phyloP scores from a whole-genome alignment of 1,140 invertebrate species.

The Trichonephila clavipes region DNA sequence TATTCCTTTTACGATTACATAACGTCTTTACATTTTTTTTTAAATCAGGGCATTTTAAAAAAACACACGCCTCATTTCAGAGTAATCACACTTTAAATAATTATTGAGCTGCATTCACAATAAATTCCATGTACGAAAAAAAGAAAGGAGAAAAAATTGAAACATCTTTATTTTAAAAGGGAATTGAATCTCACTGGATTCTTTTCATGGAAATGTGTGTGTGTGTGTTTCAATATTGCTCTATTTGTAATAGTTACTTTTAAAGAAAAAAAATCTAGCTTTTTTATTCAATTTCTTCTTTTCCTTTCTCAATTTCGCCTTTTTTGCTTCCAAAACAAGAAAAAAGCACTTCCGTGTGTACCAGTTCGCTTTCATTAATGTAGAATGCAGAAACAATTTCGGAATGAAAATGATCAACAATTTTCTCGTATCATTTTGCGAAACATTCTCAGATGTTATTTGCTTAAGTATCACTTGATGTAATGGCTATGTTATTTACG shows the following conservation, averaged over 20 bases:
- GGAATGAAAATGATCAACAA: constrained; percentile 36
- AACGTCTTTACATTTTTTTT: no score
- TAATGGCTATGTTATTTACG: constrained; percentile 14
- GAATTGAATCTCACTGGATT: not conserved
- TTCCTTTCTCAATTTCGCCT: not conserved
- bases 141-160: not conserved
- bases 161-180: not conserved
- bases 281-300: not conserved
- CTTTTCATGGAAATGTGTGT: not conserved
- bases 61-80: no score
- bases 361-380: constrained; percentile 4
- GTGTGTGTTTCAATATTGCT: not conserved
- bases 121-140: not conserved
- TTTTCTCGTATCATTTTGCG: constrained; percentile 15
- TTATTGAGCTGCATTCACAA: not conserved
- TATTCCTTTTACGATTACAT: no score
- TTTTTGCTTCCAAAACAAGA: not conserved
- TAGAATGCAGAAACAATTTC: constrained; percentile 22
- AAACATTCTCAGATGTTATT: constrained; percentile 23
- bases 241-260: not conserved
- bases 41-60: no score
- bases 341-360: not conserved
- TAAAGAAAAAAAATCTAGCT: not conserved
- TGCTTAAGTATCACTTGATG: constrained; percentile 38
- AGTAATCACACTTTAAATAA: no score